Percentiles rank a stretch among this genome's conserved stretches.
Evolutionary conservation across 92 coral and sea anemone genomes (phyloP).

Genomic region (Paragorgia papillata): DNA sequence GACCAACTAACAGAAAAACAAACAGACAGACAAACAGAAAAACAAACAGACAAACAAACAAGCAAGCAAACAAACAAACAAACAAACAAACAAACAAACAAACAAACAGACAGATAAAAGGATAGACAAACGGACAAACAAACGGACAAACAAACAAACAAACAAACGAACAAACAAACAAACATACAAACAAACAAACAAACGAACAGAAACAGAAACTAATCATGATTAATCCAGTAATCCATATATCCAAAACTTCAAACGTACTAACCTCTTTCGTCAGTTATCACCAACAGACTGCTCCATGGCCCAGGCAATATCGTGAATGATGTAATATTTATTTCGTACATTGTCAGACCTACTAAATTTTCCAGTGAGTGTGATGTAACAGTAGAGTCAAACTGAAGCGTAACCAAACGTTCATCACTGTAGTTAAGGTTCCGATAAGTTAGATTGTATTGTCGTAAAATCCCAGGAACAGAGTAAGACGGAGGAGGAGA

Average conservation of each 20-base stretch:
- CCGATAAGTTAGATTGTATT: constrained; percentile 18
- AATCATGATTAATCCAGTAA: too few species aligned
- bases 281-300: constrained; percentile 6
- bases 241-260: neutral
- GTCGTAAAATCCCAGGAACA: constrained; percentile 21
- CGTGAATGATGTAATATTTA: constrained; percentile 24
- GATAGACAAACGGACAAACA: too few species aligned
- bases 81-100: too few species aligned
- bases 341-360: constrained; percentile 33
- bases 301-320: constrained; percentile 25
- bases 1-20: too few species aligned
- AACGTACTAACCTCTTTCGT: constrained; percentile 18
- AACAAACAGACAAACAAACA: too few species aligned
- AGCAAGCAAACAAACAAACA: too few species aligned
- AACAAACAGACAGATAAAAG: too few species aligned
- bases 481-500: constrained; percentile 3
- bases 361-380: constrained; percentile 15
- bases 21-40: too few species aligned
- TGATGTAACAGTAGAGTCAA: constrained; percentile 9
- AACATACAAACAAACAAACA: too few species aligned
- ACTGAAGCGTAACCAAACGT: neutral
- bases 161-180: too few species aligned
- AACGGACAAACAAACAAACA: too few species aligned
- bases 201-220: too few species aligned
- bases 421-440: constrained; percentile 34